Evolutionary conservation across 2,797 vertebrate species (phyloP), one percentile per base, ranked within the genome.

Genomic region (Caiman crocodilus): DNA sequence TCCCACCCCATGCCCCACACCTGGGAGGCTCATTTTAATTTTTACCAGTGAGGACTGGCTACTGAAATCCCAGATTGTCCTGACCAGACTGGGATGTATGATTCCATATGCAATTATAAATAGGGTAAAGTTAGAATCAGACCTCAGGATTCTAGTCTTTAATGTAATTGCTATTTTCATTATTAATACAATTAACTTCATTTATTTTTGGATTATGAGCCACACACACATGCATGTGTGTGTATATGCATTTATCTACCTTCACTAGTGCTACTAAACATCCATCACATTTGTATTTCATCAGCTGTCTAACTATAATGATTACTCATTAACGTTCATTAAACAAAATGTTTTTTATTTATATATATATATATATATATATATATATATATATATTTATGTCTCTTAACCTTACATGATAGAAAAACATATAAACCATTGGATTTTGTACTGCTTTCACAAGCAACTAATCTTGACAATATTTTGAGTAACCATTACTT

Each of bases 371-470:
- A n/a, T n/a, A n/a, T n/a, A n/a, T n/a, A n/a, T n/a, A n/a, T n/a
- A n/a, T n/a, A n/a, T n/a, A n/a, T n/a, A n/a, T 93, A 73, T 83
- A 8, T 75, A 12, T 83, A 8, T 75, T 10, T 2, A 20, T 81
- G 15, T 3, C 28, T 56, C 35, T 50, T 73, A 50, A 50, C 23
- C 50, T 50, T 58, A 17, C 7, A 14, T 77, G 10, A 6, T 87
- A 21, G 56, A 58, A n/a, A 67, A 17, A 58, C n/a, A 13, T 79
- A 74, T 3, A 56, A 58, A 58, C 15, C 1, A 4, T 35, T 85
- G 55, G n/a, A 17, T 60, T 94, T 83, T 11, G 73, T 71, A 6
- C 30, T 79, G 10, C 65, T 89, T 96, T 89, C 28, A 90, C 80
- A 56, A 71, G 82, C 16, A 88, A 85, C 78, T 59, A 90, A 35